phyloP scores from a whole-genome alignment of 2,888 invertebrate genomes.

The Reticulitermes lucifugus region DNA sequence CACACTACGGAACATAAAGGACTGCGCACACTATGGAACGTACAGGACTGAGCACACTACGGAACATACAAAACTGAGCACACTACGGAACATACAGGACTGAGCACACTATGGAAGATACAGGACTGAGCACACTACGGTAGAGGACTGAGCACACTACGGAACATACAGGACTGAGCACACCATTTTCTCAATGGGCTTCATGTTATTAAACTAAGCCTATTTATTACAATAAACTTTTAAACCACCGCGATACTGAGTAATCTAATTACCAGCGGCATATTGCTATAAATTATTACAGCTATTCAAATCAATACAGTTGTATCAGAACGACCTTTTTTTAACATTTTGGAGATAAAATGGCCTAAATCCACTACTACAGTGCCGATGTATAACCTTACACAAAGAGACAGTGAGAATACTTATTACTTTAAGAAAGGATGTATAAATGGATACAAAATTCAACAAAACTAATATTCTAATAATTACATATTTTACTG shows the following conservation, averaged over 20 bases:
- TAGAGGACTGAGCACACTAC: background rate
- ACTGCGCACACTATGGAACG: no score
- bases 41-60: background rate
- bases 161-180: background rate
- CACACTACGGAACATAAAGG: no score
- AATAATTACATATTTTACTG: no score
- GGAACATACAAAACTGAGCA: background rate
- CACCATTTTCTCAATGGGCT: background rate
- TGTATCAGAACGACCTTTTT: background rate
- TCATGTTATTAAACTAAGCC: slow-evolving; percentile 11
- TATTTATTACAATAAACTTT: slow-evolving; percentile 29
- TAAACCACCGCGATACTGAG: slow-evolving; percentile 33
- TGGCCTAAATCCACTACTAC: background rate
- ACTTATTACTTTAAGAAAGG: no score
- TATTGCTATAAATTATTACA: slow-evolving; percentile 33
- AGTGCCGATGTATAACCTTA: no score
- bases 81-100: no score
- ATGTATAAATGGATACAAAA: no score
- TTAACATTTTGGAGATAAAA: background rate
- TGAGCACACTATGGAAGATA: background rate
- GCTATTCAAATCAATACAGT: slow-evolving; percentile 18
- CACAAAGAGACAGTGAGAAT: no score
- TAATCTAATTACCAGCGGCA: slow-evolving; percentile 33
- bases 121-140: no score
- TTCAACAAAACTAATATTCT: no score